Conservation (phyloP, 2,113 vertebrate species). For the Alethe castanea region DNA sequence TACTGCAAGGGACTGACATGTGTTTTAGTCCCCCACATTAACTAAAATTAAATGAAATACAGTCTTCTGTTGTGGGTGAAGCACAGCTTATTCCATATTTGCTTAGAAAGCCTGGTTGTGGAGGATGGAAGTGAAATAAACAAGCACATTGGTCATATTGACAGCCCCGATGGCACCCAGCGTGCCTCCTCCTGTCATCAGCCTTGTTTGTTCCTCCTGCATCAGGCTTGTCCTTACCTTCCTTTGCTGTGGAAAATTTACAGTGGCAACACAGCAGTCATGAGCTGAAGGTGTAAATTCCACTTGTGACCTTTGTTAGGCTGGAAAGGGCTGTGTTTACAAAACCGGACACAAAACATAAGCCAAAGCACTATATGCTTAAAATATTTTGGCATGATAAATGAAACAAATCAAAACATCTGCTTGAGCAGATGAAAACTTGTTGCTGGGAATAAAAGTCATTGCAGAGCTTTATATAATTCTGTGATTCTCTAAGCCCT, state of each 20-base stretch:
- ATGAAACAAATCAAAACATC: slow-evolving; percentile 9
- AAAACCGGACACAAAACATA: background rate
- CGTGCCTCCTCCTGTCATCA: background rate
- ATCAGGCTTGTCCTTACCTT: background rate
- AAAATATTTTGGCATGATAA: background rate
- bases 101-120: background rate
- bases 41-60: background rate
- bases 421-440: background rate
- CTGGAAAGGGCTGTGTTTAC: slow-evolving; percentile 11
- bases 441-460: background rate
- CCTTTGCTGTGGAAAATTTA: slow-evolving; percentile 21
- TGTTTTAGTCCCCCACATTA: background rate
- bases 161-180: background rate
- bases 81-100: background rate
- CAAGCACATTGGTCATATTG: background rate
- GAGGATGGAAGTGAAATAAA: background rate
- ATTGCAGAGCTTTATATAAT: background rate
- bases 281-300: slow-evolving; percentile 13
- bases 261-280: background rate
- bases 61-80: background rate
- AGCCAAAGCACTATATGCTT: background rate
- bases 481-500: background rate
- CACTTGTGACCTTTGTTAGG: slow-evolving; percentile 6
- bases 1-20: background rate
- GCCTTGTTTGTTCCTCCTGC: background rate